Percentiles rank a stretch among this genome's conserved stretches.
These are phyloP conservation scores for Gymnobelideus leadbeateri DNA, from an alignment of 2,113 vertebrate genomes.

Conservation along the genomic window DNA sequence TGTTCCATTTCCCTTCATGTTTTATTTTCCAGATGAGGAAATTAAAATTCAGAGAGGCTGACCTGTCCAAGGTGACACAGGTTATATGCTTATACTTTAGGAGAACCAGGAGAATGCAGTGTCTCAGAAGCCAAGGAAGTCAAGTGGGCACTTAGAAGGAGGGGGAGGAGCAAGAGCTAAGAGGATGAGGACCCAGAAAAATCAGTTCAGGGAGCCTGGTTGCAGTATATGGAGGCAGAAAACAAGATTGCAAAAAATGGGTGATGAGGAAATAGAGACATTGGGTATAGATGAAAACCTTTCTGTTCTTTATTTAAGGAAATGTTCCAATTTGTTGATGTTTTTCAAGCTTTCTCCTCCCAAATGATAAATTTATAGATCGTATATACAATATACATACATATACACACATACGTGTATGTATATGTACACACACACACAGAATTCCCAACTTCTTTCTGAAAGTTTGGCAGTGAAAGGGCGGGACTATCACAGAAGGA, in stretches of 20 bases:
- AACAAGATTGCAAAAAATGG: background rate
- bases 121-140: background rate
- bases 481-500: background rate
- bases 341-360: background rate
- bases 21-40: background rate
- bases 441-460: background rate
- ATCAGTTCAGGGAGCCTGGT: background rate
- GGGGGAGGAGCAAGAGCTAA: background rate
- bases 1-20: background rate
- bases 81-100: background rate
- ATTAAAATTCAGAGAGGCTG: background rate
- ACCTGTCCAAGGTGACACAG: background rate
- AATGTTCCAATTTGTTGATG: background rate
- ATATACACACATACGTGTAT: too few species aligned
- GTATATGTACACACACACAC: background rate
- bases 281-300: background rate
- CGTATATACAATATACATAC: too few species aligned
- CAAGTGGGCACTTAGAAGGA: background rate
- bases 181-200: background rate
- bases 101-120: background rate
- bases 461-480: background rate
- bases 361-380: background rate
- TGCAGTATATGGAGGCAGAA: background rate
- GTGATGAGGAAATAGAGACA: background rate
- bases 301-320: background rate